These are phyloP conservation scores for Cistogaster globosa DNA, from an alignment of 2,888 invertebrate species.

Conservation along the genomic window DNA sequence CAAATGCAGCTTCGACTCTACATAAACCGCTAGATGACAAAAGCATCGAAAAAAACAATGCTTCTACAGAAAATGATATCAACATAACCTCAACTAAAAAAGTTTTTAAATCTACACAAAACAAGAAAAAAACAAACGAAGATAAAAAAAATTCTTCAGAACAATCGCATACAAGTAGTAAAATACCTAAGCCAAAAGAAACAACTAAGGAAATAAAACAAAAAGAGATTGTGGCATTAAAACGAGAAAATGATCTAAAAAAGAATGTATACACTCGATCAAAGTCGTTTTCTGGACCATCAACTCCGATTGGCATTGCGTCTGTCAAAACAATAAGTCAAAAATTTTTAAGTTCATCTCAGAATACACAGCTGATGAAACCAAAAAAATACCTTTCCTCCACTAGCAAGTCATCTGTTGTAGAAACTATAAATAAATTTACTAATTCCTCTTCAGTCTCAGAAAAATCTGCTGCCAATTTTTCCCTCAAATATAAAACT, in stretches of 20 bases:
- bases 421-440: constrained; percentile 80
- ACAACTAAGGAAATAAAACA: constrained; percentile 52
- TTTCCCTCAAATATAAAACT: constrained; percentile 76
- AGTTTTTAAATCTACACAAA: neutral
- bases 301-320: constrained; percentile 80
- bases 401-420: constrained; percentile 78
- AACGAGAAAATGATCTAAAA: constrained; percentile 71
- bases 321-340: constrained; percentile 81
- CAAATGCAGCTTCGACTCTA: neutral
- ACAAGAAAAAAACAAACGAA: constrained; percentile 30
- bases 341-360: constrained; percentile 79
- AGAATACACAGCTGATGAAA: constrained; percentile 60
- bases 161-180: constrained; percentile 42
- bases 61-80: neutral
- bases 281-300: constrained; percentile 80
- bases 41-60: neutral
- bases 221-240: constrained; percentile 75
- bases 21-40: neutral
- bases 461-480: constrained; percentile 73
- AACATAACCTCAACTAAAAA: constrained; percentile 19
- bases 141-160: constrained; percentile 8
- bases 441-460: constrained; percentile 67
- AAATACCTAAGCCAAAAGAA: constrained; percentile 65
- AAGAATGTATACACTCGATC: constrained; percentile 79
- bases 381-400: constrained; percentile 75